phyloP scores from a whole-genome alignment of 1,140 invertebrate genomes.

The Sesamia nonagrioides region DNA sequence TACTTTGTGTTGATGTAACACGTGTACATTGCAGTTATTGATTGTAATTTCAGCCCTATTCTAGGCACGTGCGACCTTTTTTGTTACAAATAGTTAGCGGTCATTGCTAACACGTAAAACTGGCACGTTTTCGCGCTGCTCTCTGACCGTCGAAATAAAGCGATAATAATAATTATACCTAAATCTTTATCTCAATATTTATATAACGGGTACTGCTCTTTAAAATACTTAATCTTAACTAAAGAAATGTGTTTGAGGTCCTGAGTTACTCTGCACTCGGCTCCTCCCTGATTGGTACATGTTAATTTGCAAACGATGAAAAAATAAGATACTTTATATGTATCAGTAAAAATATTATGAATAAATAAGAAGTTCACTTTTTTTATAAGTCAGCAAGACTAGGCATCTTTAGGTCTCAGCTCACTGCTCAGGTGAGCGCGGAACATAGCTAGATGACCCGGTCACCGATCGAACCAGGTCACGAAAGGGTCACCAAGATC shows the following conservation, averaged over 20 bases:
- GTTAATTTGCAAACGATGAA: too few species aligned
- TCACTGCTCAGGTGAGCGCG: background rate
- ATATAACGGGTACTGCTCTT: too few species aligned
- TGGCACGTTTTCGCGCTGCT: background rate
- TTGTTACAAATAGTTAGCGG: background rate
- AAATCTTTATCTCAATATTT: too few species aligned
- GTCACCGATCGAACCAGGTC: slow-evolving; percentile 13
- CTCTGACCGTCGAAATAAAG: background rate
- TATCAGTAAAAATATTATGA: too few species aligned
- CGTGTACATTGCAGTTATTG: background rate
- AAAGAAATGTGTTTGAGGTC: too few species aligned
- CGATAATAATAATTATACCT: too few species aligned
- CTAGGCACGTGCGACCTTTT: background rate
- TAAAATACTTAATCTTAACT: too few species aligned
- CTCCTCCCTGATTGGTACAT: too few species aligned
- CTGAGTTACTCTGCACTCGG: too few species aligned
- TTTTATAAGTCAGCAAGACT: too few species aligned
- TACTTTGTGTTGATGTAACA: background rate
- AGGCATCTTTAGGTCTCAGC: background rate
- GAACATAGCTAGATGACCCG: slow-evolving; percentile 8
- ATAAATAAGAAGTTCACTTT: too few species aligned
- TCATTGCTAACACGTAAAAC: background rate
- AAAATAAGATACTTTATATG: too few species aligned
- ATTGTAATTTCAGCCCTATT: slow-evolving; percentile 6
- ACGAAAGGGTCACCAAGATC: slow-evolving; percentile 18